A percentile compares a stretch with the other conserved stretches of the same genome.
Evolutionary conservation across 1,140 invertebrate genomes (phyloP).

Genomic region (Eriosoma lanigerum): DNA sequence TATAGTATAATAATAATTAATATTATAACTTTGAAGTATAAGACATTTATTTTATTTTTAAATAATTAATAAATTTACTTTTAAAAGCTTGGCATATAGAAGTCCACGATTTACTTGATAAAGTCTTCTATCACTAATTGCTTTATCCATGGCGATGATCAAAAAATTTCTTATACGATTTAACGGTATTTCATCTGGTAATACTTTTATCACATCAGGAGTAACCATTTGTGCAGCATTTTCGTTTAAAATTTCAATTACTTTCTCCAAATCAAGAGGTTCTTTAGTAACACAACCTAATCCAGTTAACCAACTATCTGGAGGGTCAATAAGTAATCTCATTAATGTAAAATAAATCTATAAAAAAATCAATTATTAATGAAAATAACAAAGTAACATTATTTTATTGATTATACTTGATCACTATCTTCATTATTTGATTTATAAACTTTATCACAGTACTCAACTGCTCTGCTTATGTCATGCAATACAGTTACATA

Average conservation of each 20-base stretch:
- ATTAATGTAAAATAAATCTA: conserved; percentile 65
- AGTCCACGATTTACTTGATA: conserved; percentile 70
- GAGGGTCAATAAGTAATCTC: conserved; percentile 63
- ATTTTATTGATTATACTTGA: conserved; percentile 61
- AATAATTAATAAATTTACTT: conserved; percentile 59
- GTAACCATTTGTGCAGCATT: conserved; percentile 82
- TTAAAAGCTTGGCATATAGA: conserved; percentile 78
- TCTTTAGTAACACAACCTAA: conserved; percentile 61
- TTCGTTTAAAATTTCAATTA: conserved; percentile 76
- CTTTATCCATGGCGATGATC: conserved; percentile 73
- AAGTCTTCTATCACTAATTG: conserved; percentile 66
- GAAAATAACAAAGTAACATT: conserved; percentile 53
- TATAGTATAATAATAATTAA: conserved; percentile 52
- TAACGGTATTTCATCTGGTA: conserved; percentile 76
- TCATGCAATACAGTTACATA: conserved; percentile 84
- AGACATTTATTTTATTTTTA: too few species aligned
- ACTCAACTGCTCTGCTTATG: conserved; percentile 76
- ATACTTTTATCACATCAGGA: conserved; percentile 67
- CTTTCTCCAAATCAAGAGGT: conserved; percentile 73
- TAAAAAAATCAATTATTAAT: conserved; percentile 41
- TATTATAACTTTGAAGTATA: too few species aligned
- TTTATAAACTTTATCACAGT: conserved; percentile 75
- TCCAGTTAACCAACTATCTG: conserved; percentile 62
- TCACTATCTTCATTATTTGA: conserved; percentile 60
- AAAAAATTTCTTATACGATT: conserved; percentile 74